A percentile compares a stretch with the other conserved stretches of the same genome.
Conservation (phyloP, 2,888 invertebrate species). For the Chrysopilus asiliformis region DNA sequence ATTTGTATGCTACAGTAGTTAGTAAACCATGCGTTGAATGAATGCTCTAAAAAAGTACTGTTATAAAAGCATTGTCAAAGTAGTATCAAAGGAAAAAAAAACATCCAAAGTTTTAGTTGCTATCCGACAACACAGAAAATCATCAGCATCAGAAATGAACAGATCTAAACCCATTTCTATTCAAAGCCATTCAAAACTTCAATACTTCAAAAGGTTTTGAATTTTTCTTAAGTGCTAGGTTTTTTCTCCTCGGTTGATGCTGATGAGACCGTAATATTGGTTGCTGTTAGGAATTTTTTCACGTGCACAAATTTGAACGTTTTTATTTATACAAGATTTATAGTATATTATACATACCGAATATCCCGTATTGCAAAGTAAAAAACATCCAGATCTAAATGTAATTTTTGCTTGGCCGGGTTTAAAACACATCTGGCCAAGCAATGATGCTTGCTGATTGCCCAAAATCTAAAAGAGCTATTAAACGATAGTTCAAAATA, state of each 20-base stretch:
- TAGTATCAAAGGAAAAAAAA: too few species aligned
- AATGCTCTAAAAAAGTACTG: conserved; percentile 46
- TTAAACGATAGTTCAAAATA: too few species aligned
- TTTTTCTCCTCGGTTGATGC: too few species aligned
- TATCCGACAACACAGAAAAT: too few species aligned
- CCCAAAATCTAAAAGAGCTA: conserved; percentile 67
- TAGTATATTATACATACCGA: conserved; percentile 24
- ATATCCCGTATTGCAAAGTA: conserved; percentile 88
- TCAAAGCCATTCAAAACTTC: too few species aligned
- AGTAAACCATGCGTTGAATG: conserved; percentile 77
- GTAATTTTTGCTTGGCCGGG: conserved; percentile 90
- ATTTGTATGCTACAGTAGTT: conserved; percentile 81
- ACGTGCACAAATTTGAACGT: neutral
- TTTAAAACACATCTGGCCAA: conserved; percentile 81
- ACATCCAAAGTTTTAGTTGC: too few species aligned
- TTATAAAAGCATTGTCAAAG: neutral
- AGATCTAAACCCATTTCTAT: too few species aligned
- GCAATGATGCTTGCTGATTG: conserved; percentile 89
- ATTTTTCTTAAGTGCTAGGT: too few species aligned
- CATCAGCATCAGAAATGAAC: too few species aligned
- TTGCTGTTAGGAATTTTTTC: neutral
- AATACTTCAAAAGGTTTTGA: too few species aligned
- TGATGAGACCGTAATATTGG: too few species aligned
- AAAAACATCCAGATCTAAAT: conserved; percentile 87
- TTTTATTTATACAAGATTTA: conserved; percentile 3